These are phyloP conservation scores for Boloria euphrosyne DNA, from an alignment of 2,888 invertebrate species.

Conservation along the genomic window DNA sequence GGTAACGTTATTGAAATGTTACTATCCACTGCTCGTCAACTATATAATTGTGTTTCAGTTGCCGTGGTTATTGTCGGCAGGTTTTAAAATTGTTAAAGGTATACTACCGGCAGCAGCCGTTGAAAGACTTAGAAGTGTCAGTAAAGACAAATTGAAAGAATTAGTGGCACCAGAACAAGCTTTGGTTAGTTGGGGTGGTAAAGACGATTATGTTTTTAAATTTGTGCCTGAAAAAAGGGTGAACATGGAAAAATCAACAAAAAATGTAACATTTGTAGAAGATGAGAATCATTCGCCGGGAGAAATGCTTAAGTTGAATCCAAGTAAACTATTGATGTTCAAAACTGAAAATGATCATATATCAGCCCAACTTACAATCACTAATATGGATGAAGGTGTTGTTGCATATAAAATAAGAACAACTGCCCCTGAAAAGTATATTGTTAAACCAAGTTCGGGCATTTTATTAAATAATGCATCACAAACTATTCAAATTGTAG, in stretches of 20 bases:
- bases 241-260: constrained; percentile 42
- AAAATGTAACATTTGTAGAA: constrained; percentile 38
- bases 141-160: constrained; percentile 86
- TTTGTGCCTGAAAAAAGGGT: constrained; percentile 82
- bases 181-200: constrained; percentile 88
- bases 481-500: constrained; percentile 84
- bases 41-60: constrained; percentile 93
- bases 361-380: constrained; percentile 82
- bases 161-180: constrained; percentile 87
- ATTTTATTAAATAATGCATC: constrained; percentile 83
- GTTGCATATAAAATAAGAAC: constrained; percentile 89
- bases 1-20: constrained; percentile 89
- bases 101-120: constrained; percentile 92
- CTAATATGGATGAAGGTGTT: constrained; percentile 79
- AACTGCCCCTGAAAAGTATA: constrained; percentile 94
- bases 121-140: constrained; percentile 90
- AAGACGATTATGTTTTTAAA: constrained; percentile 84
- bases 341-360: constrained; percentile 83
- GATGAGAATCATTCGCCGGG: constrained; percentile 47
- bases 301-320: constrained; percentile 77
- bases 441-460: constrained; percentile 91
- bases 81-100: constrained; percentile 91
- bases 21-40: constrained; percentile 91
- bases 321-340: constrained; percentile 85
- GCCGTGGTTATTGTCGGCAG: constrained; percentile 94